Evolutionary conservation across 2,888 invertebrate species (phyloP), one percentile per base, ranked within the genome.

Genomic region (Cheilosia vulpina): DNA sequence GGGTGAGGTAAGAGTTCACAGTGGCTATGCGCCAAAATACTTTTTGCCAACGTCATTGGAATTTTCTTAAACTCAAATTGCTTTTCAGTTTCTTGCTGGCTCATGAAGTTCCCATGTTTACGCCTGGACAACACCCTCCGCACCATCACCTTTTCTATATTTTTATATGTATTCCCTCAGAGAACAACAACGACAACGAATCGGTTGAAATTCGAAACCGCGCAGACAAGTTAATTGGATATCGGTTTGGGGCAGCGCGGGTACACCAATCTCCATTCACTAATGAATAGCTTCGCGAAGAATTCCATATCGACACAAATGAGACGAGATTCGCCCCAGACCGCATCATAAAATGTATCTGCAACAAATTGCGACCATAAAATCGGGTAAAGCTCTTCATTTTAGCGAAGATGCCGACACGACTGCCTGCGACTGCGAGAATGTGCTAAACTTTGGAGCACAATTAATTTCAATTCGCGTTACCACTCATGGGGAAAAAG

Each of bases 141-240:
- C 6, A 45, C 4, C 24, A 41, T 68, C 55, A 47, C 17, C 21
- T 24, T 27, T 9, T 62, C 63, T 66, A 68, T 60, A 52, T 66
- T 76, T 58, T 53, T 53, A 77, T 77, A 45, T 43, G 17, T 50
- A 17, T 50, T 60, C 17, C 1, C 34, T 1, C 19, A 60, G 50
- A 50, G 50, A 47, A 41, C 17, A 38, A 38, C 11, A 55, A 68
- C 21, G 4, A 43, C 60, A 41, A 34, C 50, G 47, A 41, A 66
- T 77, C 60, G 65, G 50, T 53, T 82, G 60, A 72, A 83, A 83
- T 78, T 73, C 57, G 62, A 83, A 57, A 83, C 62, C 43, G 52
- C 68, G 68, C 83, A 69, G 78, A 78, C 83, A 73, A 78, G 73
- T 78, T 83, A 83, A 83, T 83, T 83, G 79, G 83, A 78, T 78